Conservation (phyloP, 2,888 invertebrate species). For the Cheilosia vernalis region DNA sequence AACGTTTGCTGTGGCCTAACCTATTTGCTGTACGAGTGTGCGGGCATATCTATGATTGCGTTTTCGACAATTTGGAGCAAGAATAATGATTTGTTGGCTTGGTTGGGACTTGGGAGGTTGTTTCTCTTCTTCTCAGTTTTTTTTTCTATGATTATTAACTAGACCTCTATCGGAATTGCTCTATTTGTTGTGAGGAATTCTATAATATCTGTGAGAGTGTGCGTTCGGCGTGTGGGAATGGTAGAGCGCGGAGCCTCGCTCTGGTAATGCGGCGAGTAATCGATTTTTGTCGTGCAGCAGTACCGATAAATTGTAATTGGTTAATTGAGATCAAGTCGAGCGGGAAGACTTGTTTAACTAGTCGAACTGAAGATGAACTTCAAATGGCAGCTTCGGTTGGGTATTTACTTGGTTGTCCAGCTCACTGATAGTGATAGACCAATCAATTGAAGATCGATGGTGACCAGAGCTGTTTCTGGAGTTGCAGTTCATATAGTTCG, state of each 20-base stretch:
- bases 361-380: conserved; percentile 27
- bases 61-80: conserved; percentile 33
- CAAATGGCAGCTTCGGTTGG: conserved; percentile 1
- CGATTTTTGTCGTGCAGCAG: conserved; percentile 51
- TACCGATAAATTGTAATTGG: conserved; percentile 65
- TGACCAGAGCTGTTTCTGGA: no score
- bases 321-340: conserved; percentile 59
- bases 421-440: not conserved
- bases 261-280: conserved; percentile 54
- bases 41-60: conserved; percentile 40
- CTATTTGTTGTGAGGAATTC: conserved; percentile 40
- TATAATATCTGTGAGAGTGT: not conserved
- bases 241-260: not conserved
- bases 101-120: not conserved
- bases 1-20: conserved; percentile 42
- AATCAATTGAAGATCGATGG: not conserved
- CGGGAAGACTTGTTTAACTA: conserved; percentile 23
- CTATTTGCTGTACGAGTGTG: conserved; percentile 30
- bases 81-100: conserved; percentile 32
- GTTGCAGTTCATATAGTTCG: not conserved
- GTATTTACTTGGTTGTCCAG: conserved; percentile 1
- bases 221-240: not conserved
- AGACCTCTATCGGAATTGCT: conserved; percentile 30
- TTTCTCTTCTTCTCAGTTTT: not conserved
- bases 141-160: conserved; percentile 11